Base-by-base conservation (phyloP, 2,797 vertebrate genomes). In the Labeo calbasu region DNA sequence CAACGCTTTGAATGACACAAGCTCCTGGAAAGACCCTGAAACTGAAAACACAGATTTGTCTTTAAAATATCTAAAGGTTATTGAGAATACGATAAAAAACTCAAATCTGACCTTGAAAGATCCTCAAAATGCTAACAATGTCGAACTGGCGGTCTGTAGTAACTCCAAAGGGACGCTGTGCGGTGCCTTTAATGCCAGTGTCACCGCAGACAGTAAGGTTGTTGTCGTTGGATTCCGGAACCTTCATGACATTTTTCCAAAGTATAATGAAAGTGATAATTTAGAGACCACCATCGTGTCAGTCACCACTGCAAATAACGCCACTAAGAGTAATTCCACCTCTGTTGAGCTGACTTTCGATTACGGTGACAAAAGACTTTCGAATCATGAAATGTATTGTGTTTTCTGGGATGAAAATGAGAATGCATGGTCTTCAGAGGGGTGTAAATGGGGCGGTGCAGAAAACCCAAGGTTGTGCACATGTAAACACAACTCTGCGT, bases 401-500 rank as follows among this genome's bases (percentile, higher is more conserved):
- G 92, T 94, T 7, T 90, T 43, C 0, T 95, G 93, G 94, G 1
- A 94, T 84, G 28, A 32, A 11, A 1, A 0, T 0, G 11, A 0
- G 0, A 2, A 0, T 0, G 0, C 0, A 0, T 96, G 95, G 94
- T 94, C 92, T 11, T 0, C 0, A 0, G 0, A 51, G 0, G 92
- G 91, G 0, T 96, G 95, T 25, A 0, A 0, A 0, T 94, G 92
- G 94, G 1, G 0, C 0, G 85, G 87, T 5, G 0, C 50, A 0
- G 0, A 0, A 0, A 0, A 87, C 0, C 36, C 65, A 2, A 12
- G 23, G 0, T 0, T 0, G 0, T 96, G 95, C 50, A 0, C 0
- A 0, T 96, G 95, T 83, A 0, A 0, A 0, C 94, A 95, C 85
- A 89, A 94, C 63, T 92, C 93, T 4, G 86, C 95, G 0, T 96